Evolutionary conservation across 2,888 invertebrate species (phyloP).

Genomic region (Oscheius myriophilus): DNA sequence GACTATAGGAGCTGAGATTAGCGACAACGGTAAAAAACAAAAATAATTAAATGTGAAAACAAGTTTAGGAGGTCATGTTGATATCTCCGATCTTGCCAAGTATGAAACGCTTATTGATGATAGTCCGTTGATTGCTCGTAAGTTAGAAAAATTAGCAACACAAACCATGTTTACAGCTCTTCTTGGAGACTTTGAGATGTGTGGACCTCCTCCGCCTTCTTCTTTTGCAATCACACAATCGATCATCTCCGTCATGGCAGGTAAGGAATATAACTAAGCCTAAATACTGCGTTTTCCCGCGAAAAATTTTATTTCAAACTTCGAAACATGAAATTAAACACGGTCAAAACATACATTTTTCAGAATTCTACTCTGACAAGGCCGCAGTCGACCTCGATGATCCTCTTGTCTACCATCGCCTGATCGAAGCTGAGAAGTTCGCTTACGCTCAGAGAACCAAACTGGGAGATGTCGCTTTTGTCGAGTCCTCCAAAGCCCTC

Average conservation of each 20-base stretch:
- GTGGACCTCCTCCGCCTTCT: conserved; percentile 86
- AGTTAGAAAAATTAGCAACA: not conserved
- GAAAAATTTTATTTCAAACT: too few species aligned
- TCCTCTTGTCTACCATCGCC: conserved; percentile 81
- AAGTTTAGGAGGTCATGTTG: conserved; percentile 16
- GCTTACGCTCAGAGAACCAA: conserved; percentile 80
- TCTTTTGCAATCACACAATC: conserved; percentile 84
- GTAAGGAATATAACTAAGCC: conserved; percentile 59
- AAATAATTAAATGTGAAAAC: not conserved
- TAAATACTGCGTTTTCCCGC: too few species aligned
- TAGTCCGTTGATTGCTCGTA: conserved; percentile 47
- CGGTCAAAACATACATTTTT: conserved; percentile 2
- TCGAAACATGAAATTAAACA: too few species aligned
- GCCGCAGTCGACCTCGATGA: conserved; percentile 64
- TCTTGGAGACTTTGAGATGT: conserved; percentile 77
- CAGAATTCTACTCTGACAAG: conserved; percentile 61
- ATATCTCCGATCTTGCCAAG: conserved; percentile 54
- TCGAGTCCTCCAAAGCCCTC: conserved; percentile 79
- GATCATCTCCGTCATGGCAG: conserved; percentile 82
- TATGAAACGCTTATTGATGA: conserved; percentile 65
- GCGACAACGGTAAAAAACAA: conserved; percentile 39
- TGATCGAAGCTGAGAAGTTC: conserved; percentile 89
- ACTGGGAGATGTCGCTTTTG: conserved; percentile 79
- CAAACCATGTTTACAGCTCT: conserved; percentile 22
- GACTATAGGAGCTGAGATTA: conserved; percentile 68